These are phyloP conservation scores for Melolontha melolontha DNA, from an alignment of 2,888 invertebrate genomes.

Conservation along the genomic window DNA sequence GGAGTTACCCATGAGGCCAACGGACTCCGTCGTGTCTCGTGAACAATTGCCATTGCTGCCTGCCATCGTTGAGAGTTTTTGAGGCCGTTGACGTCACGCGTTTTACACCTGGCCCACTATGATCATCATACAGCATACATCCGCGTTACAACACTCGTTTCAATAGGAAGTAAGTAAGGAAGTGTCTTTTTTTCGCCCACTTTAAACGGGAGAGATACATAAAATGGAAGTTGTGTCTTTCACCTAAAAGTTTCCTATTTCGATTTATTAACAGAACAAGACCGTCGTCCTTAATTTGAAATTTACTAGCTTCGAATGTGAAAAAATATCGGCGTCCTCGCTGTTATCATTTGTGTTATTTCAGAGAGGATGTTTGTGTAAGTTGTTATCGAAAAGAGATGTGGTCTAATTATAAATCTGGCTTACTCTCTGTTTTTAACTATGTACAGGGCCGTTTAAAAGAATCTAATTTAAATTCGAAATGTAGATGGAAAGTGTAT, in stretches of 20 bases:
- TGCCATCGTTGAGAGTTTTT: constrained; percentile 12
- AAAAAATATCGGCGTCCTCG: constrained; percentile 5
- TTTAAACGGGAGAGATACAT: background rate
- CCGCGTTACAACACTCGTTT: constrained; percentile 23
- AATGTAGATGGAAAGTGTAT: too few species aligned
- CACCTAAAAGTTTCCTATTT: too few species aligned
- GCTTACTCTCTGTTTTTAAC: background rate
- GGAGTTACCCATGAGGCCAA: constrained; percentile 29
- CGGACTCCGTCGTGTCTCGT: constrained; percentile 29
- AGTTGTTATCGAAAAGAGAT: constrained; percentile 33
- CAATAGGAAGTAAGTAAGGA: constrained; percentile 14
- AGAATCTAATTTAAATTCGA: background rate
- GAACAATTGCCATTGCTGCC: constrained; percentile 26
- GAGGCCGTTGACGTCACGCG: constrained; percentile 35
- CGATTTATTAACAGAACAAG: too few species aligned
- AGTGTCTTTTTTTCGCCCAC: constrained; percentile 1
- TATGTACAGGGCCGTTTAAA: background rate
- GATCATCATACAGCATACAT: constrained; percentile 18
- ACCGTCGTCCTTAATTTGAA: too few species aligned
- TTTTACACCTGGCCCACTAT: constrained; percentile 31
- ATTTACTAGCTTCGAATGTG: background rate
- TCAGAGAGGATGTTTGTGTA: constrained; percentile 30
- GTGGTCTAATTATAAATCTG: constrained; percentile 31
- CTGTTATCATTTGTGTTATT: constrained; percentile 4
- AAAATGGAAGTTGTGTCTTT: background rate